Percentiles rank a stretch among this genome's conserved stretches.
phyloP scores from a whole-genome alignment of 2,888 invertebrate genomes.

The Apodemia duryi region DNA sequence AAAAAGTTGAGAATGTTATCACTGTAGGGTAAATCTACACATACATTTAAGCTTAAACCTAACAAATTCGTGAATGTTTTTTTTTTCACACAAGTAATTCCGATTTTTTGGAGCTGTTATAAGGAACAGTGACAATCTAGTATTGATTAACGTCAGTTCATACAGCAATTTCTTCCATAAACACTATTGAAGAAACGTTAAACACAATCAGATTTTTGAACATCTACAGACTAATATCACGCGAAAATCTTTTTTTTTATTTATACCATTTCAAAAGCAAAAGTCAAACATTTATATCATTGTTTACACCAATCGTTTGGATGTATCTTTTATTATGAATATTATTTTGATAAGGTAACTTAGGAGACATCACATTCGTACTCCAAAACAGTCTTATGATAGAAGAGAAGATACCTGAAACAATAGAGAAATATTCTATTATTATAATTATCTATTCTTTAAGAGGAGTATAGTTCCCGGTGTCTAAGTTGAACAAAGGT shows the following conservation, averaged over 20 bases:
- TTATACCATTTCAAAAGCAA: slow-evolving; percentile 17
- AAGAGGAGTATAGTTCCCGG: too few relatives aligned
- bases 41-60: slow-evolving; percentile 55
- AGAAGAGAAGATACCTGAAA: slow-evolving; percentile 95
- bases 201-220: slow-evolving; percentile 33
- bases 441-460: not conserved
- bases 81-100: slow-evolving; percentile 8
- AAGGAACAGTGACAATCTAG: not conserved
- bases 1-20: slow-evolving; percentile 33
- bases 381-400: slow-evolving; percentile 96
- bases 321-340: not conserved
- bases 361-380: slow-evolving; percentile 79
- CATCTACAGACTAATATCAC: slow-evolving; percentile 70
- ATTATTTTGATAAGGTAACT: slow-evolving; percentile 21
- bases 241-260: slow-evolving; percentile 46
- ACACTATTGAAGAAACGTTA: slow-evolving; percentile 19
- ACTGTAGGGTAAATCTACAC: slow-evolving; percentile 41
- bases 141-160: not conserved
- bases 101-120: not conserved
- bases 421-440: slow-evolving; percentile 34
- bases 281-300: slow-evolving; percentile 11
- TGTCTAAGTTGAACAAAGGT: too few relatives aligned
- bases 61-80: slow-evolving; percentile 64
- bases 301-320: slow-evolving; percentile 20
- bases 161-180: slow-evolving; percentile 21